Conservation (phyloP, 1,140 invertebrate species). For the Diorhabda carinulata region DNA sequence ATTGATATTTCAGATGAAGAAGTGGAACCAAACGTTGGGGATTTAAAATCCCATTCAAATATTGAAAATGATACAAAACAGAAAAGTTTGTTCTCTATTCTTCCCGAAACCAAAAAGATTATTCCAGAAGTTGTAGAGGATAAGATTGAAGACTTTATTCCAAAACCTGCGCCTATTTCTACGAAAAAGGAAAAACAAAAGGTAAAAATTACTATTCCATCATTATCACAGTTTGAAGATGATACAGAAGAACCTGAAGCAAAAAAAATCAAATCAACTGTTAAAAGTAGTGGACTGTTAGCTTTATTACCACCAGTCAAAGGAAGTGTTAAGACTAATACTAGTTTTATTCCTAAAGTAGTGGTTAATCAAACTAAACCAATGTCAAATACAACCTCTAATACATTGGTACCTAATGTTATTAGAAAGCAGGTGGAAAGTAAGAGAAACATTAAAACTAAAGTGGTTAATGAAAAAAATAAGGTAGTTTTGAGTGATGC, state of each 20-base stretch:
- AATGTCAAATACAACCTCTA: conserved; percentile 19
- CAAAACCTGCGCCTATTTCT: conserved; percentile 29
- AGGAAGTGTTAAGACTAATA: conserved; percentile 29
- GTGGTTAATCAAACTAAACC: conserved; percentile 24
- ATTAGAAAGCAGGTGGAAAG: conserved; percentile 20
- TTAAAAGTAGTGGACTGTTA: conserved; percentile 35
- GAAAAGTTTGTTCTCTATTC: conserved; percentile 22
- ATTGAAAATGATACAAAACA: background rate
- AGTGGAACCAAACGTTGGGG: background rate
- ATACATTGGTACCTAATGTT: conserved; percentile 15
- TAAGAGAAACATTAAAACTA: conserved; percentile 11
- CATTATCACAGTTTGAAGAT: conserved; percentile 37
- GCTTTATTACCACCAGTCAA: conserved; percentile 39
- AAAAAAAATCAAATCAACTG: conserved; percentile 30
- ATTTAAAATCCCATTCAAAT: background rate
- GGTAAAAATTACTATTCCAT: conserved; percentile 40
- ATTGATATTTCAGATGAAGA: background rate
- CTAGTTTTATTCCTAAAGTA: conserved; percentile 35
- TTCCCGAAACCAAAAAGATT: conserved; percentile 21
- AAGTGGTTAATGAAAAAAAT: conserved; percentile 16
- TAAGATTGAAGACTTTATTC: conserved; percentile 40
- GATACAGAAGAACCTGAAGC: conserved; percentile 28
- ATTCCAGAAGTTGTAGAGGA: conserved; percentile 27
- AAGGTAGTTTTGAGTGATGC: conserved; percentile 23
- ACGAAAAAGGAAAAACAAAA: conserved; percentile 35